A percentile compares a stretch with the other conserved stretches of the same genome.
Conservation (phyloP, 1,140 invertebrate species). For the Aethina tumida region DNA sequence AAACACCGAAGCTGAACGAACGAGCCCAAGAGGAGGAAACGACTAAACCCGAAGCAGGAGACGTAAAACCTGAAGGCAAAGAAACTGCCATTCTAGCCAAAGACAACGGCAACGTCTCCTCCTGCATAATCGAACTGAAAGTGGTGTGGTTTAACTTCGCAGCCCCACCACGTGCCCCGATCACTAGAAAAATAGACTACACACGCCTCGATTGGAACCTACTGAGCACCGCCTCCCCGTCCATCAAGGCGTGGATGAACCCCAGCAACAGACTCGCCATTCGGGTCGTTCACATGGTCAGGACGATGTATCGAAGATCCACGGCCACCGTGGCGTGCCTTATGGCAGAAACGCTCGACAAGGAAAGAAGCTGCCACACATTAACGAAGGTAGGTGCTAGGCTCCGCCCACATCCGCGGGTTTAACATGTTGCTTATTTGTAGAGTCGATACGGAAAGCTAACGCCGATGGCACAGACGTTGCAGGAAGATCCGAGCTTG, state of each 20-base stretch:
- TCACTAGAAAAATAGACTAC: conserved; percentile 90
- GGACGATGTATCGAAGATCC: conserved; percentile 63
- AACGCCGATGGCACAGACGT: conserved; percentile 78
- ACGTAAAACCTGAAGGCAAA: no score
- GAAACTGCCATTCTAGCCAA: conserved; percentile 30
- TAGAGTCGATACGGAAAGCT: conserved; percentile 86
- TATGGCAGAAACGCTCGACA: conserved; percentile 88
- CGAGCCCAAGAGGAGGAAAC: conserved; percentile 10
- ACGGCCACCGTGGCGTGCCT: conserved; percentile 87
- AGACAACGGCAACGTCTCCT: conserved; percentile 60
- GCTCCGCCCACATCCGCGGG: conserved; percentile 1
- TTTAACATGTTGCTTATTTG: conserved; percentile 11
- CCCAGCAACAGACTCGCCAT: conserved; percentile 82
- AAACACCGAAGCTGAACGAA: conserved; percentile 20
- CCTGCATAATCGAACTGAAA: conserved; percentile 76
- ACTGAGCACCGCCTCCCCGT: conserved; percentile 87
- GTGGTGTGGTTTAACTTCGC: conserved; percentile 97
- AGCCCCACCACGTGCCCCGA: conserved; percentile 86
- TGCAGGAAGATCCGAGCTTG: conserved; percentile 93
- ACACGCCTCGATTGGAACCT: conserved; percentile 94
- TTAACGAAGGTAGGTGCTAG: conserved; percentile 59
- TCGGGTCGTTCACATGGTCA: conserved; percentile 65
- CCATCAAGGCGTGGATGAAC: conserved; percentile 96
- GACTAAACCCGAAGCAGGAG: conserved; percentile 21
- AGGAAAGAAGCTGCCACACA: conserved; percentile 70